A percentile compares a stretch with the other conserved stretches of the same genome.
Evolutionary conservation across 2,888 invertebrate genomes (phyloP).

Genomic region (Limnephilus auricula): DNA sequence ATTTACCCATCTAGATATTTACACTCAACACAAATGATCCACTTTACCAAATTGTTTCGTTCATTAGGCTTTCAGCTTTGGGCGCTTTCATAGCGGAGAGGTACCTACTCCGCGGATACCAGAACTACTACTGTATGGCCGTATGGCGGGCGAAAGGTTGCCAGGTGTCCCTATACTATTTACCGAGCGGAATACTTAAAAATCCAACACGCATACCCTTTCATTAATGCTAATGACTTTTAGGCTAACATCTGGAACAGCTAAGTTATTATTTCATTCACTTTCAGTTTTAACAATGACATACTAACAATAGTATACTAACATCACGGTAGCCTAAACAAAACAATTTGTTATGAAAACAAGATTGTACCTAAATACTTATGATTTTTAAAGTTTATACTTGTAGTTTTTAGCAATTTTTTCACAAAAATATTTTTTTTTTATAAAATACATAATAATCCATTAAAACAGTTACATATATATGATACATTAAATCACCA

Average conservation of each 20-base stretch:
- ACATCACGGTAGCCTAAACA: no score
- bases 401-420: no score
- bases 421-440: no score
- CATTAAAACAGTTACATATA: no score
- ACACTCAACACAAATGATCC: constrained; percentile 63
- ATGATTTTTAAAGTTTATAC: no score
- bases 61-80: constrained; percentile 54
- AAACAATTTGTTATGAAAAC: no score
- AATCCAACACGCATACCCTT: not conserved
- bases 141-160: constrained; percentile 26
- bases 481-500: no score
- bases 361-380: no score
- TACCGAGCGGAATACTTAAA: constrained; percentile 26
- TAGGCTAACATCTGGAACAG: not conserved
- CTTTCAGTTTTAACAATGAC: not conserved
- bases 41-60: constrained; percentile 66
- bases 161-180: constrained; percentile 29
- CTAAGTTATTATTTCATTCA: not conserved
- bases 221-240: not conserved
- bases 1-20: constrained; percentile 62
- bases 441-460: no score
- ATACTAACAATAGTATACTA: no score
- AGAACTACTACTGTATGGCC: no score
- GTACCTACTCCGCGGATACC: not conserved
- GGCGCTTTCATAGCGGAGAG: not conserved